Evolutionary conservation across 2,888 invertebrate species (phyloP).

Genomic region (Bruchidius siliquastri): DNA sequence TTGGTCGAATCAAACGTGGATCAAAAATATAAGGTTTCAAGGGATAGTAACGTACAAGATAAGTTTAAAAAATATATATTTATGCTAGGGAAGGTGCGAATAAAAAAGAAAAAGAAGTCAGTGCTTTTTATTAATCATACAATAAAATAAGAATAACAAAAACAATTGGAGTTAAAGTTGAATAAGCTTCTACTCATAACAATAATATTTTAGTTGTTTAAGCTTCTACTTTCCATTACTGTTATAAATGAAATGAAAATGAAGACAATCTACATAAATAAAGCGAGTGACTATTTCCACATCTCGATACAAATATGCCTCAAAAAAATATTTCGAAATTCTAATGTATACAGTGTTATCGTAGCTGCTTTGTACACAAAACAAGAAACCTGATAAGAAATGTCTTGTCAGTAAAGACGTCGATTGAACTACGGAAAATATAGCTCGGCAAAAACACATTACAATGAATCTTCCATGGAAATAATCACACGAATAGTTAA

Average conservation of each 20-base stretch:
- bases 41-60: neutral
- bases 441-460: too few species aligned
- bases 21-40: conserved; percentile 1
- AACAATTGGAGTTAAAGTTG: neutral
- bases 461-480: too few species aligned
- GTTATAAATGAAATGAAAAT: too few species aligned
- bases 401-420: too few species aligned
- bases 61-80: neutral
- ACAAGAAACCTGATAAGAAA: neutral
- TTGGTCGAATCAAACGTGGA: too few species aligned
- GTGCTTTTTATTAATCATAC: neutral
- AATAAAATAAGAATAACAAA: neutral
- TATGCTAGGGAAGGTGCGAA: neutral
- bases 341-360: neutral
- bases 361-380: neutral
- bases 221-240: too few species aligned
- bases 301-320: too few species aligned
- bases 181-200: too few species aligned
- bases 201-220: too few species aligned
- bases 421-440: too few species aligned
- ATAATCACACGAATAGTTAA: too few species aligned
- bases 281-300: neutral
- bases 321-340: too few species aligned
- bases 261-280: neutral
- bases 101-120: neutral